Percentiles rank a stretch among this genome's conserved stretches.
These are phyloP conservation scores for Papilio xuthus DNA, from an alignment of 1,140 invertebrate genomes.

Conservation along the genomic window DNA sequence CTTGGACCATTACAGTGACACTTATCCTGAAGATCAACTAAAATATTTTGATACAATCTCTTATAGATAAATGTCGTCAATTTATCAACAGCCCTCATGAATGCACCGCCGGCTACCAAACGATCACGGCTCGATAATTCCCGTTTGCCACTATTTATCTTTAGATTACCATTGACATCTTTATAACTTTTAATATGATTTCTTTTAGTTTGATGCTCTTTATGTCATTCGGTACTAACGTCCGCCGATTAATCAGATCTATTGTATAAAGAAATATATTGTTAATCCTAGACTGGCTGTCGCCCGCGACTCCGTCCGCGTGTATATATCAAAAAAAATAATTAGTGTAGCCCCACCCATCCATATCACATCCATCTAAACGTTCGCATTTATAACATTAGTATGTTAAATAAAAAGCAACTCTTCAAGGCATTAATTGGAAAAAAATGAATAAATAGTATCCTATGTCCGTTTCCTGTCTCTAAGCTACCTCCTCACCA, in stretches of 20 bases:
- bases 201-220: constrained; percentile 56
- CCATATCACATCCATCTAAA: no score
- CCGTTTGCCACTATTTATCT: constrained; percentile 68
- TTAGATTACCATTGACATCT: constrained; percentile 67
- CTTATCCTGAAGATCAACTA: constrained; percentile 68
- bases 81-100: constrained; percentile 67
- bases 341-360: no score
- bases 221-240: constrained; percentile 57
- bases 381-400: no score
- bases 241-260: constrained; percentile 54
- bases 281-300: no score
- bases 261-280: neutral
- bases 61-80: constrained; percentile 71
- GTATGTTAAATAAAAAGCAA: no score
- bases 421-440: no score
- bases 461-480: no score
- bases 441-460: no score
- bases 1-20: constrained; percentile 63
- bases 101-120: constrained; percentile 50
- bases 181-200: constrained; percentile 58
- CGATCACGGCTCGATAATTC: constrained; percentile 62
- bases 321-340: no score
- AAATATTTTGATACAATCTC: constrained; percentile 79
- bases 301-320: no score
- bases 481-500: no score